phyloP scores from a whole-genome alignment of 2,888 invertebrate genomes.

The Aromia moschata region DNA sequence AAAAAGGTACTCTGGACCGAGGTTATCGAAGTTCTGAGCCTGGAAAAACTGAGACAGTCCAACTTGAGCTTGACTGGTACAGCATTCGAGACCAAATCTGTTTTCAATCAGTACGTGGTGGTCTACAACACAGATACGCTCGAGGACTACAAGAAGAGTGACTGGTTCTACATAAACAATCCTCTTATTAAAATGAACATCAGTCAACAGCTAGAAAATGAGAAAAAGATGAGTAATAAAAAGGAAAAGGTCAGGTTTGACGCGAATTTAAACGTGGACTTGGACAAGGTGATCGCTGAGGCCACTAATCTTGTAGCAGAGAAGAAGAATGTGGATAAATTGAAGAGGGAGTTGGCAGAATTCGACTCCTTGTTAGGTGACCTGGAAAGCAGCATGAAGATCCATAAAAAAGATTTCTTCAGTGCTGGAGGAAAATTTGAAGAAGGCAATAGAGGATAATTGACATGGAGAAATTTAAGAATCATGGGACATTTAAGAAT shows the following conservation, averaged over 20 bases:
- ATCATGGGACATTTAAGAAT: no score
- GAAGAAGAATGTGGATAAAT: slow-evolving; percentile 26
- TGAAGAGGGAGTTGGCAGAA: slow-evolving; percentile 47
- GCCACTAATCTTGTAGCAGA: slow-evolving; percentile 24
- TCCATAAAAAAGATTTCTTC: slow-evolving; percentile 53
- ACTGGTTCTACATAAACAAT: slow-evolving; percentile 69
- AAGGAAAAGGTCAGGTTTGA: slow-evolving; percentile 19
- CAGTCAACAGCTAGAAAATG: slow-evolving; percentile 54
- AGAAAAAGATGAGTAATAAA: slow-evolving; percentile 29
- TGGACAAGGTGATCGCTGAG: slow-evolving; percentile 33
- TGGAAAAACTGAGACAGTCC: slow-evolving; percentile 66
- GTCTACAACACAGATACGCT: slow-evolving; percentile 69
- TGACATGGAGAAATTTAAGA: no score
- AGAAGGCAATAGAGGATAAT: slow-evolving; percentile 37
- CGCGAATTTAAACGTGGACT: slow-evolving; percentile 25
- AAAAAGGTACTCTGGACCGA: slow-evolving; percentile 66
- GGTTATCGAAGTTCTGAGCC: slow-evolving; percentile 66
- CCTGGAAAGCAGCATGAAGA: slow-evolving; percentile 56
- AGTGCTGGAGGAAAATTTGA: slow-evolving; percentile 45
- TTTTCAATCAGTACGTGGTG: slow-evolving; percentile 60
- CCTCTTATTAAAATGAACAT: slow-evolving; percentile 56
- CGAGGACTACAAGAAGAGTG: slow-evolving; percentile 65
- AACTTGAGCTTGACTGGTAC: slow-evolving; percentile 53
- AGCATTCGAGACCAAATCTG: slow-evolving; percentile 49
- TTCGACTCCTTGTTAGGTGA: slow-evolving; percentile 54